Conservation (phyloP, 2,888 invertebrate genomes). For the Chouioia cunea region DNA sequence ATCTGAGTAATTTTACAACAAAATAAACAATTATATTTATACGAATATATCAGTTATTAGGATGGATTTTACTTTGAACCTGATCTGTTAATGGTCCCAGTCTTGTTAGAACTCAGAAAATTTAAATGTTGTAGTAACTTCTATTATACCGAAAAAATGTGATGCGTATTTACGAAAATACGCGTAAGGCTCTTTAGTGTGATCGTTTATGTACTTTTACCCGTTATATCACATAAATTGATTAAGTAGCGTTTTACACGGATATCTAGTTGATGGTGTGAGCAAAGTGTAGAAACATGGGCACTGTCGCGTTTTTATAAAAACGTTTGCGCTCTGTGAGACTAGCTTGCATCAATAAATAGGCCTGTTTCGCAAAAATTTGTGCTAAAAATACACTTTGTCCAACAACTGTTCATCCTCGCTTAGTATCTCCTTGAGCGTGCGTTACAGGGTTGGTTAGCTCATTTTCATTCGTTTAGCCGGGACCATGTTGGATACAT, state of each 20-base stretch:
- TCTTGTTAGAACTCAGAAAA: slow-evolving; percentile 57
- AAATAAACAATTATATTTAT: slow-evolving; percentile 41
- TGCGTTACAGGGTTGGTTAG: slow-evolving; percentile 58
- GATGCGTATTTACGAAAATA: slow-evolving; percentile 44
- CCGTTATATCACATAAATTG: slow-evolving; percentile 64
- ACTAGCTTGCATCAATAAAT: slow-evolving; percentile 60
- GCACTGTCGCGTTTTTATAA: slow-evolving; percentile 53
- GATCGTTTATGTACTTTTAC: slow-evolving; percentile 50
- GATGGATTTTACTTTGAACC: slow-evolving; percentile 54
- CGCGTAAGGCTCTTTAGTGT: slow-evolving; percentile 53
- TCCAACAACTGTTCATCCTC: slow-evolving; percentile 43
- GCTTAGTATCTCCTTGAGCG: slow-evolving; percentile 31
- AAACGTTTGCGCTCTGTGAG: slow-evolving; percentile 62
- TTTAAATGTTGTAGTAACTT: slow-evolving; percentile 55
- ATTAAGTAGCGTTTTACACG: slow-evolving; percentile 58
- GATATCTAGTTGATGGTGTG: slow-evolving; percentile 38
- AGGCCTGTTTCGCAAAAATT: slow-evolving; percentile 61
- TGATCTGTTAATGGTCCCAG: slow-evolving; percentile 63
- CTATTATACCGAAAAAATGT: slow-evolving; percentile 35
- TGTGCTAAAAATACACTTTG: slow-evolving; percentile 51
- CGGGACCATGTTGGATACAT: slow-evolving; percentile 61
- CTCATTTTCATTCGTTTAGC: slow-evolving; percentile 66
- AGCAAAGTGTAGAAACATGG: slow-evolving; percentile 59
- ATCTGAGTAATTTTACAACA: slow-evolving; percentile 35
- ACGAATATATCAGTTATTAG: slow-evolving; percentile 15